These are phyloP conservation scores for Scaptodrosophila latifasciaeformis DNA, from an alignment of 2,888 invertebrate genomes.

Conservation along the genomic window DNA sequence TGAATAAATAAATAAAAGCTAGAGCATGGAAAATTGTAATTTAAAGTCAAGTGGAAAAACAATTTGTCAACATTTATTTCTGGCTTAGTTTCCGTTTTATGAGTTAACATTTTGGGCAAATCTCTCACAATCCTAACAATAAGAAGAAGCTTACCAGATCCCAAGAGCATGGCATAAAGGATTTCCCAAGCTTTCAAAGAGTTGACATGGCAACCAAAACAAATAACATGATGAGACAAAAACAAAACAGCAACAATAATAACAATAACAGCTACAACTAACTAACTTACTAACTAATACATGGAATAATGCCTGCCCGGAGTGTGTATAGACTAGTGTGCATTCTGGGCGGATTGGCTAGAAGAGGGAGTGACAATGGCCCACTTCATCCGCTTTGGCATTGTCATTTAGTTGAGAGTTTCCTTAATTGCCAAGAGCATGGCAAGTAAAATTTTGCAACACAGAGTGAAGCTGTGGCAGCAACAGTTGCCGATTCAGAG, in stretches of 20 bases:
- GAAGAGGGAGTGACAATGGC: background rate
- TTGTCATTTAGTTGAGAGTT: constrained; percentile 62
- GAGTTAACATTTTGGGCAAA: constrained; percentile 17
- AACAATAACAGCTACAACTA: background rate
- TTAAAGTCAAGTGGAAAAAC: constrained; percentile 27
- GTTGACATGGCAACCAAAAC: constrained; percentile 1
- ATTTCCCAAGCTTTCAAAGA: too few relatives aligned
- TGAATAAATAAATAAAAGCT: too few relatives aligned
- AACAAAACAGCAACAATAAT: constrained; percentile 6
- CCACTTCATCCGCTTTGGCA: constrained; percentile 38
- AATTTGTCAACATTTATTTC: constrained; percentile 60
- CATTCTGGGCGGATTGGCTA: constrained; percentile 8
- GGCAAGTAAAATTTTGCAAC: too few relatives aligned
- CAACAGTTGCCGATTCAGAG: constrained; percentile 29
- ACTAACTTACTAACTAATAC: background rate
- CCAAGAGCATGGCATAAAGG: too few relatives aligned
- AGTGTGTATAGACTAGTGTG: constrained; percentile 9
- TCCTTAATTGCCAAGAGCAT: constrained; percentile 64
- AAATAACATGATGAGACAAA: background rate
- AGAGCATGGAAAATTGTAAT: background rate
- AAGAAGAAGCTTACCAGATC: background rate
- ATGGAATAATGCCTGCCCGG: background rate
- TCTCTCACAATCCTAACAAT: too few relatives aligned
- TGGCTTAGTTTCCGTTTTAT: constrained; percentile 55
- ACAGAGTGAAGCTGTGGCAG: constrained; percentile 24